phyloP scores from a whole-genome alignment of 2,797 vertebrate genomes.

The Ambastaia sidthimunki region DNA sequence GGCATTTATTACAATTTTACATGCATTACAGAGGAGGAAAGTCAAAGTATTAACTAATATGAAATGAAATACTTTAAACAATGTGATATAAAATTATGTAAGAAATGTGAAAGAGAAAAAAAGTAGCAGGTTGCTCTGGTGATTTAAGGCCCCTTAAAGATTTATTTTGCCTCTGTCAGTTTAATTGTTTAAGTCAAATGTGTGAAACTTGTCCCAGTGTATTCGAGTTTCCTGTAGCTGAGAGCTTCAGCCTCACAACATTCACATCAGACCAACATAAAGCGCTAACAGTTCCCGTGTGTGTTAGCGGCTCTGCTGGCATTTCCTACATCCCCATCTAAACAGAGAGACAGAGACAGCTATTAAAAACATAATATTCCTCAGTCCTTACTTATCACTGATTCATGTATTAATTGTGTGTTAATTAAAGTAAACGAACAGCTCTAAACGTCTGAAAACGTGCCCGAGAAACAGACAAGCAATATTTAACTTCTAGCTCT shows the following conservation, averaged over 20 bases:
- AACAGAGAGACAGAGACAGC: conserved; percentile 21
- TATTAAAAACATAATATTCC: background rate
- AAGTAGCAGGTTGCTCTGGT: conserved; percentile 50
- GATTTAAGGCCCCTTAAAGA: conserved; percentile 71
- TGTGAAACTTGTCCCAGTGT: conserved; percentile 7
- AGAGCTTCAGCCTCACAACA: background rate
- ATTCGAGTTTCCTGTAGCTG: background rate
- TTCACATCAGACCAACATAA: conserved; percentile 24
- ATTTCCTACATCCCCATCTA: conserved; percentile 72
- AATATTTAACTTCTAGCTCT: too few relatives aligned
- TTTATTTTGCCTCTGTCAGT: conserved; percentile 40
- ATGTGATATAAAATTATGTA: conserved; percentile 4
- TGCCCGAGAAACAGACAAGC: conserved; percentile 9
- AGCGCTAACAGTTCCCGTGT: background rate
- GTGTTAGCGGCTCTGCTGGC: conserved; percentile 40
- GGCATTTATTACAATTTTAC: background rate
- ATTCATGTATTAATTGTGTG: background rate
- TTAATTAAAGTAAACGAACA: background rate
- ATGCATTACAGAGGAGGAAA: background rate
- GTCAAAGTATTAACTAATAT: background rate
- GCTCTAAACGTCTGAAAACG: background rate
- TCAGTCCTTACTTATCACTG: background rate
- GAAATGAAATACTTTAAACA: background rate
- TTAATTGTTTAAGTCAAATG: background rate
- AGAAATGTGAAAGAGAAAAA: background rate